Conservation (phyloP, 2,888 invertebrate genomes). For the Yponomeuta malinellus region DNA sequence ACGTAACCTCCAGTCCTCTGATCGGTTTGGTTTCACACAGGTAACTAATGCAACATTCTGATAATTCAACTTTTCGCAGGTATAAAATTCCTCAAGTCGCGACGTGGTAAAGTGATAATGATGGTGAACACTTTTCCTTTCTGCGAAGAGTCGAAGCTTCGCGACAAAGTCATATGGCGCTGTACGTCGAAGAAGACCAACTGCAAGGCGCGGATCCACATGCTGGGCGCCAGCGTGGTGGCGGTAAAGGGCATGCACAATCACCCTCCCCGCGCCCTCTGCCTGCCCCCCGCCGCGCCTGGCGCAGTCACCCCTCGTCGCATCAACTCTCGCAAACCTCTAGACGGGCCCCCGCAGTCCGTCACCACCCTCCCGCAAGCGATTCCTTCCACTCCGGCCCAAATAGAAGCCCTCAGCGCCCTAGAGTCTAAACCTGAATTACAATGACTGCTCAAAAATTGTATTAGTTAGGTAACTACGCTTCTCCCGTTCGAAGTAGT, state of each 20-base stretch:
- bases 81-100: slow-evolving; percentile 69
- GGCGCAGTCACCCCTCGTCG: slow-evolving; percentile 25
- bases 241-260: slow-evolving; percentile 73
- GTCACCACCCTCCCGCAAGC: slow-evolving; percentile 11
- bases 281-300: slow-evolving; percentile 32
- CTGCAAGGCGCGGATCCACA: slow-evolving; percentile 70
- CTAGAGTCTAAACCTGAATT: slow-evolving; percentile 9
- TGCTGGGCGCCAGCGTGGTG: slow-evolving; percentile 64
- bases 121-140: slow-evolving; percentile 74
- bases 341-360: slow-evolving; percentile 25
- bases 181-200: slow-evolving; percentile 74
- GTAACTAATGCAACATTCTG: background rate
- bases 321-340: slow-evolving; percentile 29
- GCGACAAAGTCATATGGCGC: slow-evolving; percentile 71
- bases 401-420: slow-evolving; percentile 21
- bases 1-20: background rate
- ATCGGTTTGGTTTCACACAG: background rate
- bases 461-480: slow-evolving; percentile 1
- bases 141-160: slow-evolving; percentile 70
- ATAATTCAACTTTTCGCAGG: slow-evolving; percentile 39
- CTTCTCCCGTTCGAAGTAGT: background rate
- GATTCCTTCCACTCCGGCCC: slow-evolving; percentile 13
- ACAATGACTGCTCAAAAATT: slow-evolving; percentile 11
- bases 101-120: slow-evolving; percentile 72
- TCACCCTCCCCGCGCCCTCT: slow-evolving; percentile 59